A percentile compares a stretch with the other conserved stretches of the same genome.
Evolutionary conservation across 2,888 invertebrate species (phyloP).

Genomic region (Sinodicranocentrus sp.): DNA sequence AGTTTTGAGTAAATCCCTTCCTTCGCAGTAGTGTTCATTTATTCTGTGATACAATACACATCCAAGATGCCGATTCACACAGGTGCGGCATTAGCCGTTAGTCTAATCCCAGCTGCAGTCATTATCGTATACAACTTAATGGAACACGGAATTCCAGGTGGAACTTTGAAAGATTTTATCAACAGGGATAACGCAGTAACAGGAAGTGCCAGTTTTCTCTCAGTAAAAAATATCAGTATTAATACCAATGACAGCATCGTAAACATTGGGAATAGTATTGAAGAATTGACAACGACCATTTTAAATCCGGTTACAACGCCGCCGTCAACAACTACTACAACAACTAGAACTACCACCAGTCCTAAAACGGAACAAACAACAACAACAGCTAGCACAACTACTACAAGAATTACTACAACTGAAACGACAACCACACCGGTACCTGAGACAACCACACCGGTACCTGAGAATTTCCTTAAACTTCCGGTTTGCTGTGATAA

Average conservation of each 20-base stretch:
- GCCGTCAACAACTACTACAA: neutral
- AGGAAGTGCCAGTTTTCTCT: conserved; percentile 44
- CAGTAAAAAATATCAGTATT: conserved; percentile 38
- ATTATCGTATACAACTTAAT: conserved; percentile 62
- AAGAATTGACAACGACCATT: neutral
- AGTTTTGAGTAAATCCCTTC: neutral
- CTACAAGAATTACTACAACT: neutral
- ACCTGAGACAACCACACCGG: conserved; percentile 24
- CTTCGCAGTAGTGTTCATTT: neutral
- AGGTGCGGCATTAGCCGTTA: conserved; percentile 58
- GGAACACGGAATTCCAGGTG: conserved; percentile 48
- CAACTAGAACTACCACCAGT: neutral
- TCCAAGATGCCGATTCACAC: conserved; percentile 65
- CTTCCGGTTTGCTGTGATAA: conserved; percentile 42
- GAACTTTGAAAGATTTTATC: conserved; percentile 40
- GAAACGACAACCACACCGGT: neutral
- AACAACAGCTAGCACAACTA: neutral
- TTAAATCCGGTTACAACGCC: conserved; percentile 19
- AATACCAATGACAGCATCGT: neutral
- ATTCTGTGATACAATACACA: neutral
- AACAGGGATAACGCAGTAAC: conserved; percentile 4
- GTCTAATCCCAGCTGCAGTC: conserved; percentile 68
- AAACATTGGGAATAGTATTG: too few relatives aligned
- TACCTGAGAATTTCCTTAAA: conserved; percentile 16
- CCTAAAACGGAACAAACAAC: neutral